Evolutionary conservation across 2,888 invertebrate genomes (phyloP).

Genomic region (Cataglyphis livida): DNA sequence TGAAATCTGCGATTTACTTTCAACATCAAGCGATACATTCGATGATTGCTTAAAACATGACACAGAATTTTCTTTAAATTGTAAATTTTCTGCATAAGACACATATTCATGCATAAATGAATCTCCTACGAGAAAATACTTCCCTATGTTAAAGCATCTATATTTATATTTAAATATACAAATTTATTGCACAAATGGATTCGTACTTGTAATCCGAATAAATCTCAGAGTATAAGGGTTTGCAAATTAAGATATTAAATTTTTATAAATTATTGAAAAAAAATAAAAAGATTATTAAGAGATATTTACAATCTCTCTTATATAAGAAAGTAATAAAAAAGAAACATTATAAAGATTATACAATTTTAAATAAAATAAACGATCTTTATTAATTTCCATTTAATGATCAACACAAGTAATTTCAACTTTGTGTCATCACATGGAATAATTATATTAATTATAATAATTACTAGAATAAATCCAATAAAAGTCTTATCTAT

Average conservation of each 20-base stretch:
- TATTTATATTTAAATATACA: neutral
- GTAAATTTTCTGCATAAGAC: slow-evolving; percentile 1
- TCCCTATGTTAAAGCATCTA: neutral
- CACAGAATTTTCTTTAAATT: neutral
- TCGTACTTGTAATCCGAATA: neutral
- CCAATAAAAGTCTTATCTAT: neutral
- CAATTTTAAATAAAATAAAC: neutral
- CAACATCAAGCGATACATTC: neutral
- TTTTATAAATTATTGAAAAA: neutral
- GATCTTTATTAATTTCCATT: slow-evolving; percentile 14
- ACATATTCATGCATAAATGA: neutral
- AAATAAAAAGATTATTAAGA: neutral
- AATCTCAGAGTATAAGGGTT: neutral
- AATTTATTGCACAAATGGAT: neutral
- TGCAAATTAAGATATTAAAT: neutral
- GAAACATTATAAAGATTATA: neutral
- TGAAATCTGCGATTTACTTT: neutral
- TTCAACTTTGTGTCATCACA: neutral
- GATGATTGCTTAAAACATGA: slow-evolving; percentile 3
- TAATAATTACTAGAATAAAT: neutral
- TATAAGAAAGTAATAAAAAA: neutral
- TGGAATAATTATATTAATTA: slow-evolving; percentile 29
- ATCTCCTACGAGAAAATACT: neutral
- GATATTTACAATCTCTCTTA: neutral
- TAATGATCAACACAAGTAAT: neutral